Percentiles rank a stretch among this genome's conserved stretches.
phyloP scores from a whole-genome alignment of 2,113 vertebrate species.

The Hippocampus abdominalis region DNA sequence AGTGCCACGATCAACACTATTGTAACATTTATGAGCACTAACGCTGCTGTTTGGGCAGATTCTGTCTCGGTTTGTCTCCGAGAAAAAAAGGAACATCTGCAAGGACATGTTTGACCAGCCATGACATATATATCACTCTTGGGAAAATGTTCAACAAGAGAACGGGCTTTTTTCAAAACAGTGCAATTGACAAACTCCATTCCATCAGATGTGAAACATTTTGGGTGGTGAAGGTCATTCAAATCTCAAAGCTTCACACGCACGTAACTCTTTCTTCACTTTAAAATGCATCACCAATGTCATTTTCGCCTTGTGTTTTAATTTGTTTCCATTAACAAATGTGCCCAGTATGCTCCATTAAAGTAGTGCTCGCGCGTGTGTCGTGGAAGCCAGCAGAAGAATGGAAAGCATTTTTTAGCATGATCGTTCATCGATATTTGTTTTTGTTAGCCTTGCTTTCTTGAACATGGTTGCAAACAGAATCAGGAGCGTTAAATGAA shows the following conservation, averaged over 20 bases:
- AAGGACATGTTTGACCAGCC: neutral
- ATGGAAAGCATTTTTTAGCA: too few relatives aligned
- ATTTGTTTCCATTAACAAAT: too few relatives aligned
- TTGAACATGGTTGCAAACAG: too few relatives aligned
- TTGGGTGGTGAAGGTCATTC: neutral
- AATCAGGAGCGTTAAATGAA: too few relatives aligned
- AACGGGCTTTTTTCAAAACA: neutral
- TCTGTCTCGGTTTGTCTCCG: constrained; percentile 7
- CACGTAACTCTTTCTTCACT: neutral
- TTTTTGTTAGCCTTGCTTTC: too few relatives aligned
- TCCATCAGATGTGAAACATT: neutral
- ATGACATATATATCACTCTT: constrained; percentile 5
- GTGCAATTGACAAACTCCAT: neutral
- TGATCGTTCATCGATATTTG: too few relatives aligned
- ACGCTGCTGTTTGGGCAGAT: constrained; percentile 6
- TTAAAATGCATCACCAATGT: neutral
- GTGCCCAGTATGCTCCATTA: too few relatives aligned
- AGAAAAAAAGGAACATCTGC: neutral
- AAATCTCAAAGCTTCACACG: neutral
- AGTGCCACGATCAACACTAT: constrained; percentile 18
- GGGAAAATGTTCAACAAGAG: neutral
- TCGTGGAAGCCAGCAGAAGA: too few relatives aligned
- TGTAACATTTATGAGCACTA: constrained; percentile 32
- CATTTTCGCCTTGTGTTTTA: neutral
- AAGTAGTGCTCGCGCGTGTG: too few relatives aligned